Percentiles rank a stretch among this genome's conserved stretches.
Conservation (phyloP, 1,140 invertebrate genomes). For the Drosophila auraria region DNA sequence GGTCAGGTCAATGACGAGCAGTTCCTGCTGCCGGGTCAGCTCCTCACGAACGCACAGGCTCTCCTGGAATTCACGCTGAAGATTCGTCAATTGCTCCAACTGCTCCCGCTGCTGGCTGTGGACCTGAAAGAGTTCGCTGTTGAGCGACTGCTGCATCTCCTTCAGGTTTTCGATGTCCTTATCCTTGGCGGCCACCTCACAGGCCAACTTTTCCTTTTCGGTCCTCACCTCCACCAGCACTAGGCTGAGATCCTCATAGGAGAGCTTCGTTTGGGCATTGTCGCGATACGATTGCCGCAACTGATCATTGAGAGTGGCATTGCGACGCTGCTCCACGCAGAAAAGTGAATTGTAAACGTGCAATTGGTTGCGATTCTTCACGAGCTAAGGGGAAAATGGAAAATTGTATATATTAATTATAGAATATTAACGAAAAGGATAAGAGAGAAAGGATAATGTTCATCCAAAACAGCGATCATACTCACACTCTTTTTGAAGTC, state of each 20-base stretch:
- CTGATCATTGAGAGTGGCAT: constrained; percentile 66
- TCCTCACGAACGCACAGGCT: constrained; percentile 47
- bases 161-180: constrained; percentile 56
- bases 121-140: constrained; percentile 50
- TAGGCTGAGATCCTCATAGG: constrained; percentile 61
- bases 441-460: background rate
- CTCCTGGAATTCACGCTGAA: constrained; percentile 50
- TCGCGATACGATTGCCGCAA: constrained; percentile 64
- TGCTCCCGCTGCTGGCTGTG: constrained; percentile 48
- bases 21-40: constrained; percentile 29
- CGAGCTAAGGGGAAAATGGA: constrained; percentile 29
- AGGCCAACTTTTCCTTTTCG: constrained; percentile 41
- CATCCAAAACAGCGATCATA: background rate
- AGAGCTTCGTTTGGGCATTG: constrained; percentile 57
- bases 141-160: constrained; percentile 38
- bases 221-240: constrained; percentile 30
- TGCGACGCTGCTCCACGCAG: constrained; percentile 72
- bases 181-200: constrained; percentile 39
- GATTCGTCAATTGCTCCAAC: constrained; percentile 35
- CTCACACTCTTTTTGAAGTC: constrained; percentile 66
- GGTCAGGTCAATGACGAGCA: constrained; percentile 15
- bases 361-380: constrained; percentile 75
- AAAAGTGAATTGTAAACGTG: constrained; percentile 75
- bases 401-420: too few relatives aligned
- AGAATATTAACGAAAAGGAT: background rate